Base-by-base conservation (phyloP, 2,113 vertebrate genomes). In the Mustela lutreola region DNA sequence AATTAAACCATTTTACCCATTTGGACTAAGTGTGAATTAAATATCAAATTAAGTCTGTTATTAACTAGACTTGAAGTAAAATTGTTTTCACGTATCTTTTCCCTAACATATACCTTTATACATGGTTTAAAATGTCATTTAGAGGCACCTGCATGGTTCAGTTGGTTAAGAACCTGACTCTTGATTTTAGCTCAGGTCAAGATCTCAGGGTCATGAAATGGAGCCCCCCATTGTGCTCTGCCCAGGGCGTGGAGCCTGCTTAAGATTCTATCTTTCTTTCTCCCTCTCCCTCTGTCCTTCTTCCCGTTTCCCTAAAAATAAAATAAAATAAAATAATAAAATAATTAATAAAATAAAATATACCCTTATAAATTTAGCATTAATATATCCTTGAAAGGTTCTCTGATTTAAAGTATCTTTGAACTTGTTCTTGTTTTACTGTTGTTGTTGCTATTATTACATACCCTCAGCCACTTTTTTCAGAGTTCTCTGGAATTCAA, bases 1-100 rank as follows among this genome's bases (percentile, higher is more conserved):
- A 93, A 73, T 92, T 95, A 73, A 78, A 82, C 50, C 81, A 36
- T 73, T 96, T 96, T 93, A 53, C 12, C 86, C 26, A 89, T 91
- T 81, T 84, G 42, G 50, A 10, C 4, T 80, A 94, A 58, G 39
- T 94, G 6, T 81, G 60, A 96, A 45, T 87, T 90, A 92, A 90
- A 33, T 60, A 86, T 45, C 2, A 79, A 36, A 12, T 31, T 79
- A 21, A 24, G 21, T 42, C 24, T 33, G n/a, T 50, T 58, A 67
- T 42, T 86, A 76, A 82, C 16, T 80, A 53, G 1, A 65, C 19
- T 10, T 89, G 36, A 88, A 75, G 26, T 63, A 79, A 63, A 48
- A 70, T 18, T 82, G 65, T 92, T 70, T 91, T 39, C 12, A 10
- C n/a, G 5, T 2, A 31, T 62, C 11, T 93, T 70, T 87, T 85